Percentiles rank a stretch among this genome's conserved stretches.
Evolutionary conservation across 2,113 vertebrate species (phyloP).

Genomic region (Podarcis raffonei): DNA sequence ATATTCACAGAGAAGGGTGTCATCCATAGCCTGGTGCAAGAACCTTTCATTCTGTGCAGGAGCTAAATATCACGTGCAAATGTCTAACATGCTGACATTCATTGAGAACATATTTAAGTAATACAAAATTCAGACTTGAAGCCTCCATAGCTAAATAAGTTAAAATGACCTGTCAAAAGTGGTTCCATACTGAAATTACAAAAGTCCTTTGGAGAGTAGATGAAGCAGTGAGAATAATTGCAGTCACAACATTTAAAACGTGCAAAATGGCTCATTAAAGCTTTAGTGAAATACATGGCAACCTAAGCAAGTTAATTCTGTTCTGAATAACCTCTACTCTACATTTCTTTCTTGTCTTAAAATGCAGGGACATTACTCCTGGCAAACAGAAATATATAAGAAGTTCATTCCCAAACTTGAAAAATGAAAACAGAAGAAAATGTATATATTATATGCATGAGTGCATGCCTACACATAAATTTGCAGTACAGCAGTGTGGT

Average conservation of each 20-base stretch:
- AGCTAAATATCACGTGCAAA: constrained; percentile 13
- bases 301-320: constrained; percentile 34
- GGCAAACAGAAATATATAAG: constrained; percentile 2
- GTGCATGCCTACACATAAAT: neutral
- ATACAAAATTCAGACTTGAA: constrained; percentile 36
- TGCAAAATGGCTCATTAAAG: constrained; percentile 64
- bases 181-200: constrained; percentile 52
- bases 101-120: constrained; percentile 14
- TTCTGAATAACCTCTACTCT: neutral
- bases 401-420: neutral
- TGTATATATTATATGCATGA: neutral
- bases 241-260: constrained; percentile 69
- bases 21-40: neutral
- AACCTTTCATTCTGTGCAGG: constrained; percentile 8
- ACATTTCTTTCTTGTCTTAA: constrained; percentile 9
- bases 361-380: neutral
- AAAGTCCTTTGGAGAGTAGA: constrained; percentile 51
- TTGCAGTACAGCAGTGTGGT: neutral
- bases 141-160: constrained; percentile 37
- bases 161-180: constrained; percentile 54
- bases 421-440: neutral
- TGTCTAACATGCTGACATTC: constrained; percentile 38
- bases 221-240: constrained; percentile 69
- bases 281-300: constrained; percentile 18
- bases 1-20: neutral